Percentiles rank a stretch among this genome's conserved stretches.
These are phyloP conservation scores for Plecturocebus donacophilus DNA, from an alignment of 2,113 vertebrate species.

Conservation along the genomic window DNA sequence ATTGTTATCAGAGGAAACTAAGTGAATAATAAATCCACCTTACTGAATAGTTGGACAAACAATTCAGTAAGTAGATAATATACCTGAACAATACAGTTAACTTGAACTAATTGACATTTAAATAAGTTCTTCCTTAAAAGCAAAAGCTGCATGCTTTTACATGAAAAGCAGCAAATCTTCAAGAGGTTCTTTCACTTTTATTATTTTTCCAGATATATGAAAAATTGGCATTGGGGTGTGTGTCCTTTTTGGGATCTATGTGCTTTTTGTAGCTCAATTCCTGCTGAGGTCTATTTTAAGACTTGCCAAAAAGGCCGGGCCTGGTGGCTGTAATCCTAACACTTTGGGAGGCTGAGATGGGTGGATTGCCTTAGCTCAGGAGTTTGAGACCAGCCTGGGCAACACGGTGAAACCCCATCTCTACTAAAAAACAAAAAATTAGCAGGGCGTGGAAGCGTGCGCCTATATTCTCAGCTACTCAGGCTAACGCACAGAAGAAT, in stretches of 20 bases:
- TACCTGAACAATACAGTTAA: not conserved
- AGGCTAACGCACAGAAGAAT: no score
- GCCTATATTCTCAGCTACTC: no score
- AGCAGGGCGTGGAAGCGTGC: no score
- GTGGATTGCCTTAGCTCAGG: no score
- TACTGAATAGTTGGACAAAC: not conserved
- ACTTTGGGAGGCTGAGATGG: no score
- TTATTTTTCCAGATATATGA: not conserved
- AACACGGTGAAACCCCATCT: no score
- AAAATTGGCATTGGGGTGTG: not conserved
- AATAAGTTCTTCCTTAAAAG: not conserved
- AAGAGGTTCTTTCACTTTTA: not conserved
- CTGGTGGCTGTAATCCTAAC: no score
- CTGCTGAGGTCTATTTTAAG: not conserved
- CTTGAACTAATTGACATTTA: not conserved
- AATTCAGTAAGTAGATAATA: not conserved
- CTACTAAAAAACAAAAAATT: no score
- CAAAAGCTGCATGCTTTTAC: not conserved
- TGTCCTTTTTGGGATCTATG: not conserved
- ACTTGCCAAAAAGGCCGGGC: not conserved
- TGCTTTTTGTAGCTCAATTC: not conserved
- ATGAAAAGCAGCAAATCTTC: not conserved
- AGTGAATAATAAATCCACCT: not conserved
- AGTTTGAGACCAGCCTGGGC: no score
- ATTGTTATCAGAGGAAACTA: not conserved